Evolutionary conservation across 2,888 invertebrate species (phyloP).

Genomic region (Pinctada fucata): DNA sequence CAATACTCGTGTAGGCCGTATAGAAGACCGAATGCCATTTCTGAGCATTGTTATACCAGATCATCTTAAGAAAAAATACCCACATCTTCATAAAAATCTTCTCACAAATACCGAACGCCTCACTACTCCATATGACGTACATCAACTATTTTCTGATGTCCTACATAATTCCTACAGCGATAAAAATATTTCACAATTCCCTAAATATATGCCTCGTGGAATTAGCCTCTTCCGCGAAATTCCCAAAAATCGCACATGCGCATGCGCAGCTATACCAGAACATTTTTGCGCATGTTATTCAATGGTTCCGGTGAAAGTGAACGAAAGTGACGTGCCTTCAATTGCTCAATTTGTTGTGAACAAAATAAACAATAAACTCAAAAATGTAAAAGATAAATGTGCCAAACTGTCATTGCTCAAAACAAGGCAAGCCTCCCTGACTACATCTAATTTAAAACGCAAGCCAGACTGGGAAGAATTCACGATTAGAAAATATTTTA

Average conservation of each 20-base stretch:
- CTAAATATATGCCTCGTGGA: conserved; percentile 57
- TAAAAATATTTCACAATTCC: not conserved
- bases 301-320: conserved; percentile 83
- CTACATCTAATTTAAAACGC: conserved; percentile 42
- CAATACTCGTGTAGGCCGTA: conserved; percentile 92
- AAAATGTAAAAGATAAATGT: conserved; percentile 80
- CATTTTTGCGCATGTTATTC: conserved; percentile 96
- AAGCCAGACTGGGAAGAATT: conserved; percentile 47
- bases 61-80: conserved; percentile 82
- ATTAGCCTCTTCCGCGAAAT: conserved; percentile 71
- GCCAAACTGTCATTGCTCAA: conserved; percentile 77
- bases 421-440: conserved; percentile 40
- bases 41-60: conserved; percentile 88
- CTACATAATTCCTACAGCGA: conserved; percentile 71
- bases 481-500: conserved; percentile 81
- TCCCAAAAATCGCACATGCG: conserved; percentile 87
- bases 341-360: conserved; percentile 78
- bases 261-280: conserved; percentile 91
- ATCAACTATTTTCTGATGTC: conserved; percentile 86
- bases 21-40: conserved; percentile 92
- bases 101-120: conserved; percentile 83
- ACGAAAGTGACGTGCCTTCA: conserved; percentile 78
- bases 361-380: conserved; percentile 47
- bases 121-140: conserved; percentile 92
- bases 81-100: conserved; percentile 80